phyloP scores from a whole-genome alignment of 1,140 invertebrate genomes.

The Ceratina australensis region DNA sequence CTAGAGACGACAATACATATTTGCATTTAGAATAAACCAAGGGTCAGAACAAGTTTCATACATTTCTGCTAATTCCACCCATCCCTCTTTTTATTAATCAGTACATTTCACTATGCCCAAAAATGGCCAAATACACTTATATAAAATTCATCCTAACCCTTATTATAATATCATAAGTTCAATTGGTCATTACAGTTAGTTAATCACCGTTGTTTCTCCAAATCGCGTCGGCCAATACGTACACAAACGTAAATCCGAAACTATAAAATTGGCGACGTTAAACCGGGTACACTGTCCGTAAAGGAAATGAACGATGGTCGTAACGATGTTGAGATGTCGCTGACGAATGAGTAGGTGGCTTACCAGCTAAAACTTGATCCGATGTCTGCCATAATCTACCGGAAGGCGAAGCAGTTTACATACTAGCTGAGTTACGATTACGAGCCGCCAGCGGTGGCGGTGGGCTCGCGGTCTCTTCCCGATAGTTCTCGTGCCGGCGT shows the following conservation, averaged over 20 bases:
- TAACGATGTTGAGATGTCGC: conserved; percentile 19
- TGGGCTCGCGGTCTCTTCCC: conserved; percentile 33
- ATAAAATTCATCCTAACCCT: too few relatives aligned
- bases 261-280: conserved; percentile 39
- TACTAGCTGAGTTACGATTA: conserved; percentile 53
- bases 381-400: conserved; percentile 43
- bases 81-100: too few relatives aligned
- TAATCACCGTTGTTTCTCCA: too few relatives aligned
- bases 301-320: conserved; percentile 2
- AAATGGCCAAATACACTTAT: too few relatives aligned
- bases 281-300: conserved; percentile 22
- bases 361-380: conserved; percentile 36
- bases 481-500: neutral
- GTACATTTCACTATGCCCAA: too few relatives aligned
- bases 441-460: conserved; percentile 14
- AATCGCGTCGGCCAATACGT: neutral
- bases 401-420: conserved; percentile 19
- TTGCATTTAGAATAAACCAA: too few relatives aligned
- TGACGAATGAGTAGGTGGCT: conserved; percentile 31
- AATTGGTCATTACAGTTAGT: too few relatives aligned
- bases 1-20: too few relatives aligned
- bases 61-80: too few relatives aligned
- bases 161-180: too few relatives aligned
- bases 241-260: neutral
- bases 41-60: too few relatives aligned